phyloP scores from a whole-genome alignment of 2,797 vertebrate species.

The Gambusia yucatana region DNA sequence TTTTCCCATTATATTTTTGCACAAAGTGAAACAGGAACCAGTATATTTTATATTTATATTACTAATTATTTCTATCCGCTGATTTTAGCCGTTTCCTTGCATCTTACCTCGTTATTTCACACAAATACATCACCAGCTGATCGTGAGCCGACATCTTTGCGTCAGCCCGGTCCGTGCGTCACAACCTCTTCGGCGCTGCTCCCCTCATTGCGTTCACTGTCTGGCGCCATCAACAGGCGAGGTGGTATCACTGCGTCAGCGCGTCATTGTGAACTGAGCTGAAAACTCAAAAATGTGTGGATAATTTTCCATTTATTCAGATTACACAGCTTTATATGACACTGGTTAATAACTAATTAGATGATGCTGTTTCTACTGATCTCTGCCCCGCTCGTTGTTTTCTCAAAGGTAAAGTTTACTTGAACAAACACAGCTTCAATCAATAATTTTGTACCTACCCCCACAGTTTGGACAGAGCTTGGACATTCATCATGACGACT shows the following conservation, averaged over 20 bases:
- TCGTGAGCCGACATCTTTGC: slow-evolving; percentile 80
- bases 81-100: neutral
- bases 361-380: slow-evolving; percentile 1
- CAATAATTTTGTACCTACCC: slow-evolving; percentile 63
- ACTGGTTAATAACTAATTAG: neutral
- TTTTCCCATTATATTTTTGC: neutral
- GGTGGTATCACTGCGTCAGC: slow-evolving; percentile 23
- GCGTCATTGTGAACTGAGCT: neutral
- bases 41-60: neutral
- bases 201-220: fast-evolving
- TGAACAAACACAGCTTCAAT: slow-evolving; percentile 74
- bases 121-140: slow-evolving; percentile 74
- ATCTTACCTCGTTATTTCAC: slow-evolving; percentile 78
- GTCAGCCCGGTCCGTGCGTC: slow-evolving; percentile 4
- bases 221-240: slow-evolving; percentile 21
- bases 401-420: slow-evolving; percentile 76
- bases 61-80: neutral
- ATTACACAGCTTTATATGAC: neutral
- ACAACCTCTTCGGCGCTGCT: neutral
- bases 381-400: slow-evolving; percentile 30
- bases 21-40: neutral
- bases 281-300: neutral
- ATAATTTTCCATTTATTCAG: neutral
- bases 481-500: slow-evolving; percentile 69
- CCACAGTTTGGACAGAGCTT: slow-evolving; percentile 15